phyloP scores from a whole-genome alignment of 2,888 invertebrate genomes.

The Rhamphomyia laevipes region DNA sequence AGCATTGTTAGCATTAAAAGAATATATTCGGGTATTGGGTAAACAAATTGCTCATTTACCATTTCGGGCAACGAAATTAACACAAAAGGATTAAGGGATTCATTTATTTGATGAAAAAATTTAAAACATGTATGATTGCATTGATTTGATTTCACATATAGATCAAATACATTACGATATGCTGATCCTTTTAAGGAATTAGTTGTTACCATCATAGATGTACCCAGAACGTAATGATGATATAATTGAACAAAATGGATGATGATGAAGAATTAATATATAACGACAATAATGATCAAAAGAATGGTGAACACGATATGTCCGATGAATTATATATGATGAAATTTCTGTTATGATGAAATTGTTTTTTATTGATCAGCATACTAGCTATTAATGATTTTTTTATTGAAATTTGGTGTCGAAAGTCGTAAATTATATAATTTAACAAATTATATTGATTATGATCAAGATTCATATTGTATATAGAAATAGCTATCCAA shows the following conservation, averaged over 20 bases:
- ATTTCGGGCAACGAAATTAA: constrained; percentile 94
- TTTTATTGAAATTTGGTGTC: constrained; percentile 54
- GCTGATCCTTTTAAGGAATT: constrained; percentile 96
- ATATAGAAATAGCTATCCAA: constrained; percentile 58
- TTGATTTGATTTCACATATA: constrained; percentile 99
- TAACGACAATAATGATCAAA: constrained; percentile 36
- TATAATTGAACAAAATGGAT: constrained; percentile 29
- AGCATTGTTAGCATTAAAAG: constrained; percentile 87
- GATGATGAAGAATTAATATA: constrained; percentile 34
- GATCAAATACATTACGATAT: constrained; percentile 92
- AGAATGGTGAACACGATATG: constrained; percentile 76
- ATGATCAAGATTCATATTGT: constrained; percentile 93
- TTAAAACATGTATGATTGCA: constrained; percentile 98
- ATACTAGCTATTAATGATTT: constrained; percentile 68
- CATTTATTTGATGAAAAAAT: constrained; percentile 97
- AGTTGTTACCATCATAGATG: constrained; percentile 73
- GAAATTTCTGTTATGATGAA: constrained; percentile 92
- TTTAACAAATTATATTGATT: constrained; percentile 84
- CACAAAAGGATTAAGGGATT: constrained; percentile 92
- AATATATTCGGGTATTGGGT: constrained; percentile 92
- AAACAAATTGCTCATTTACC: constrained; percentile 94
- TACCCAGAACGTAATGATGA: constrained; percentile 46
- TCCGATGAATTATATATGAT: constrained; percentile 90
- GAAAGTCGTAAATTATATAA: constrained; percentile 63
- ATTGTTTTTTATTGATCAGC: constrained; percentile 88